Conservation (phyloP, 2,888 invertebrate species). For the Drosophila koepferae region DNA sequence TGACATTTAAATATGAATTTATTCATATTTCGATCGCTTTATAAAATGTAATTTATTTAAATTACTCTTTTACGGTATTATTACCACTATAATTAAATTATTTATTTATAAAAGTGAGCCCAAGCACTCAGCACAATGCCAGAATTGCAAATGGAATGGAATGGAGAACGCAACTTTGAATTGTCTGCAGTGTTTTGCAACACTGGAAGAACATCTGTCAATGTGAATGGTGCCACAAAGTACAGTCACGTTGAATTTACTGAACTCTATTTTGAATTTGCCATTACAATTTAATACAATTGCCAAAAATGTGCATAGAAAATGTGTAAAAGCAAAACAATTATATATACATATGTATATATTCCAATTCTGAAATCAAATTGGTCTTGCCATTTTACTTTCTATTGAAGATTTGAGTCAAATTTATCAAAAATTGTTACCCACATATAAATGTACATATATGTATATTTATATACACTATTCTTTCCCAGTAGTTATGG, state of each 20-base stretch:
- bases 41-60: not conserved
- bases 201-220: not conserved
- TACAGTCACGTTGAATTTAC: conserved; percentile 2
- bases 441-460: not conserved
- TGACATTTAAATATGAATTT: not conserved
- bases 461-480: not conserved
- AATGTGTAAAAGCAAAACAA: not conserved
- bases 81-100: fast-evolving
- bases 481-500: no score
- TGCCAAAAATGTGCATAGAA: not conserved
- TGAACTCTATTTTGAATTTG: not conserved
- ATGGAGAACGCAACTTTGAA: not conserved
- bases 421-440: not conserved
- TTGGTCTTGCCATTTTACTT: not conserved
- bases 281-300: not conserved
- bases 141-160: not conserved
- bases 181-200: not conserved
- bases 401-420: not conserved
- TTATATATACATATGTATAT: not conserved
- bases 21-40: no score
- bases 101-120: not conserved
- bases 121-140: not conserved
- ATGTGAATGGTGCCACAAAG: not conserved
- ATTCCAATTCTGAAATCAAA: not conserved
- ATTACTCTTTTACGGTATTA: not conserved